phyloP scores from a whole-genome alignment of 2,888 invertebrate genomes.

The Ectropis crepuscularia region DNA sequence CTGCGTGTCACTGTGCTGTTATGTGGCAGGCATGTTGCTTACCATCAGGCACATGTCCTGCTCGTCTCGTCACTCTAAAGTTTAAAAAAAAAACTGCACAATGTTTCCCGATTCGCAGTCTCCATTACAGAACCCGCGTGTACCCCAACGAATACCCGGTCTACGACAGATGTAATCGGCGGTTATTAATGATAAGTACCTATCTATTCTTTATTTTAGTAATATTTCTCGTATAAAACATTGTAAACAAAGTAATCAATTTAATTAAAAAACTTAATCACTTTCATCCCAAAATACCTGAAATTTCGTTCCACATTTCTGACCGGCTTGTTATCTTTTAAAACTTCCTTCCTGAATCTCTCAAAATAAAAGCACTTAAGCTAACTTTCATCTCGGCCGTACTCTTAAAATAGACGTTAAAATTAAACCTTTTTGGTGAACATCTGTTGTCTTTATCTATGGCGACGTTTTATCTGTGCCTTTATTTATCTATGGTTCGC shows the following conservation, averaged over 20 bases:
- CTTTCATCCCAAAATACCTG: neutral
- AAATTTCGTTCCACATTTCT: constrained; percentile 1
- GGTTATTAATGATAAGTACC: no score
- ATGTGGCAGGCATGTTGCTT: no score
- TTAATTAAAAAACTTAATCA: neutral
- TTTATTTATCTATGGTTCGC: constrained; percentile 62
- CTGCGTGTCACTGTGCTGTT: no score
- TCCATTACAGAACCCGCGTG: no score
- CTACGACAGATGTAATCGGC: no score
- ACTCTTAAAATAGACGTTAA: constrained; percentile 34
- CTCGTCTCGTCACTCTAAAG: no score
- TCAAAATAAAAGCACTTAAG: constrained; percentile 36
- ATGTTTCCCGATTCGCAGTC: no score
- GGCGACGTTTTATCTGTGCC: constrained; percentile 46
- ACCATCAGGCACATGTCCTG: no score
- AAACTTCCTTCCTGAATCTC: constrained; percentile 38
- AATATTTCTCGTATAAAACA: no score
- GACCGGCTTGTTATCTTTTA: constrained; percentile 8
- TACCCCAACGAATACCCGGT: no score
- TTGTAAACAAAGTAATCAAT: neutral
- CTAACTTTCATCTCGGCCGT: constrained; percentile 22
- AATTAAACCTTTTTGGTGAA: constrained; percentile 36
- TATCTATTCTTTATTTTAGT: no score
- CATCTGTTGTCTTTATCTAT: constrained; percentile 64
- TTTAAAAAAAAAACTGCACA: no score